These are phyloP conservation scores for Coronaproctus castanopsis DNA, from an alignment of 2,888 invertebrate species.

Conservation along the genomic window DNA sequence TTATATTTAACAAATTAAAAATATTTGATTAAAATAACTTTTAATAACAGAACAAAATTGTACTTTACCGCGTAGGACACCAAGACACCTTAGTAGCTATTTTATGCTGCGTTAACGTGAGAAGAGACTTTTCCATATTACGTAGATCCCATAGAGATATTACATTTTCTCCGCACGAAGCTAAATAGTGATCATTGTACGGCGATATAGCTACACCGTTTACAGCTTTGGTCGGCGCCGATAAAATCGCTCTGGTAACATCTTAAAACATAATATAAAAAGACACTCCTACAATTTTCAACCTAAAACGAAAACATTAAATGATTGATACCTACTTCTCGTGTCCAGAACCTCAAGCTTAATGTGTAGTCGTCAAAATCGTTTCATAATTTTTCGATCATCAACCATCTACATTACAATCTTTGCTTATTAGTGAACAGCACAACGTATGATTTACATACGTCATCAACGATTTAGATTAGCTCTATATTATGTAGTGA, in stretches of 20 bases:
- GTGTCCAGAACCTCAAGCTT: no score
- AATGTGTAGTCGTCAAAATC: no score
- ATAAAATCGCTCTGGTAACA: slow-evolving; percentile 42
- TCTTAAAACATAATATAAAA: slow-evolving; percentile 32
- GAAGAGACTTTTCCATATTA: slow-evolving; percentile 62
- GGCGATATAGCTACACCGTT: slow-evolving; percentile 64
- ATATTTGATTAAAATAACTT: no score
- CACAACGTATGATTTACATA: no score
- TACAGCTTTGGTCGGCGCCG: slow-evolving; percentile 58
- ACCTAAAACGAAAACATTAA: not conserved
- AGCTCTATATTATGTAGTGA: no score
- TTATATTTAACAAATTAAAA: slow-evolving; percentile 4
- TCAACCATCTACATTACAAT: no score
- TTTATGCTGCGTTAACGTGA: slow-evolving; percentile 46
- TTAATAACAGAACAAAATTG: no score
- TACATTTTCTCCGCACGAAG: slow-evolving; percentile 62
- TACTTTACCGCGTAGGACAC: slow-evolving; percentile 69
- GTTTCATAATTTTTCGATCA: no score
- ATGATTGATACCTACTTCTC: no score
- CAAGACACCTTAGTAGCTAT: slow-evolving; percentile 56
- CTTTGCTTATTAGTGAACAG: no score
- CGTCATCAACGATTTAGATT: no score
- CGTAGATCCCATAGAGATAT: slow-evolving; percentile 76
- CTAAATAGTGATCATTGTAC: slow-evolving; percentile 53
- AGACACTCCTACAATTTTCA: no score